phyloP scores from a whole-genome alignment of 2,797 vertebrate species.

The Clarias fuscus region DNA sequence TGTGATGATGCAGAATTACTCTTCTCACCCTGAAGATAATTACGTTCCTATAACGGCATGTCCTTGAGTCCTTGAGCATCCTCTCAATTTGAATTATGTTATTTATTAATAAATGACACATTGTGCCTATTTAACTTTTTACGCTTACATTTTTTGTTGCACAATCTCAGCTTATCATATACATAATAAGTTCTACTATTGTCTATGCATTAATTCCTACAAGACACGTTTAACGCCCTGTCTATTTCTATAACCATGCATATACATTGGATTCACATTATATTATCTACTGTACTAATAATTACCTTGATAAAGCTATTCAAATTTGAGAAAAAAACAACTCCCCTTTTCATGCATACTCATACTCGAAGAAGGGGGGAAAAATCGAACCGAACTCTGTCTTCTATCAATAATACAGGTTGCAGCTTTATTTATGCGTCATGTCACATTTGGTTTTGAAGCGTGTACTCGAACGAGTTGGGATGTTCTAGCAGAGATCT shows the following conservation, averaged over 20 bases:
- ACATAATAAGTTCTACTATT: background rate
- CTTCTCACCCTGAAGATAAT: background rate
- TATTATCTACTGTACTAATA: background rate
- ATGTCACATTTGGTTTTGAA: conserved; percentile 37
- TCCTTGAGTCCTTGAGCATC: background rate
- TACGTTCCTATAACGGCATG: too few relatives aligned
- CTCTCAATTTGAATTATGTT: background rate
- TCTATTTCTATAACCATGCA: background rate
- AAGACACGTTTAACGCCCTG: too few relatives aligned
- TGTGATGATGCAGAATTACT: background rate
- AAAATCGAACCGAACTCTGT: background rate
- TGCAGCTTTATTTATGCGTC: conserved; percentile 14
- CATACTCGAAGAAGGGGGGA: background rate
- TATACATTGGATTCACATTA: background rate
- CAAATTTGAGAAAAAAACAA: background rate
- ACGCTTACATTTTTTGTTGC: background rate
- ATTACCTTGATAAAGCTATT: background rate
- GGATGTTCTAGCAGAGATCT: conserved; percentile 32
- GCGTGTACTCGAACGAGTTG: conserved; percentile 13
- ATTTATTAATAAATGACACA: background rate
- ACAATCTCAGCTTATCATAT: background rate
- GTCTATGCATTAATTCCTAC: background rate
- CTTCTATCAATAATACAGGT: conserved; percentile 7
- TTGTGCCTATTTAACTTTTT: background rate
- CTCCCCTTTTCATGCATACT: background rate